Conservation (phyloP, 2,888 invertebrate species). For the Caenorhabditis sp. region DNA sequence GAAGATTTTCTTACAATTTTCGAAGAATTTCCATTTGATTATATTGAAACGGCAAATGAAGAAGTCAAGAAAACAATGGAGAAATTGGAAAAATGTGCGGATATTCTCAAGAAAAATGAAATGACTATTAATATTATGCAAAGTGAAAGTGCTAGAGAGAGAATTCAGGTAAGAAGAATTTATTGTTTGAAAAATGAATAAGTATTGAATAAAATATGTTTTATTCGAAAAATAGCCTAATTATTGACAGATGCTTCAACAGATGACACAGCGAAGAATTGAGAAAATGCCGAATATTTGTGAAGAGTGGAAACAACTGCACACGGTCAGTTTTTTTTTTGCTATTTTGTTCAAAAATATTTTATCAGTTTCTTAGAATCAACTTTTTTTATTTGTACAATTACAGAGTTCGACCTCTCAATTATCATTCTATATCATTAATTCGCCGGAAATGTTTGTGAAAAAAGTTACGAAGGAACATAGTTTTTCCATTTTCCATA, state of each 20-base stretch:
- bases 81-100: slow-evolving; percentile 44
- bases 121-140: slow-evolving; percentile 67
- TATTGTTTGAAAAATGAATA: neutral
- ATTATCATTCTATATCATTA: too few species aligned
- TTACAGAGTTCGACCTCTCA: too few species aligned
- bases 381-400: too few species aligned
- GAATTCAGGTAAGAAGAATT: slow-evolving; percentile 23
- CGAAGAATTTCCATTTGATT: slow-evolving; percentile 56
- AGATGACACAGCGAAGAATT: slow-evolving; percentile 25
- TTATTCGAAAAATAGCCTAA: neutral
- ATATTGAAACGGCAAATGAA: slow-evolving; percentile 39
- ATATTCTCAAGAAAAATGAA: slow-evolving; percentile 47
- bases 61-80: slow-evolving; percentile 44
- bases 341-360: neutral
- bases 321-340: slow-evolving; percentile 21
- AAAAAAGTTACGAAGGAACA: too few species aligned
- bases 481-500: too few species aligned
- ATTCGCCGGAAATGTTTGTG: too few species aligned
- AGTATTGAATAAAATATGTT: neutral
- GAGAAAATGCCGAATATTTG: slow-evolving; percentile 37
- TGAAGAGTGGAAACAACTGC: slow-evolving; percentile 35
- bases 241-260: slow-evolving; percentile 42
- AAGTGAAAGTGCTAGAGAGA: slow-evolving; percentile 50
- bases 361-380: too few species aligned
- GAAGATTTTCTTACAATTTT: slow-evolving; percentile 51